Percentiles rank a stretch among this genome's conserved stretches.
These are phyloP conservation scores for Pelobates cultripes DNA, from an alignment of 2,797 vertebrate genomes.

Conservation along the genomic window DNA sequence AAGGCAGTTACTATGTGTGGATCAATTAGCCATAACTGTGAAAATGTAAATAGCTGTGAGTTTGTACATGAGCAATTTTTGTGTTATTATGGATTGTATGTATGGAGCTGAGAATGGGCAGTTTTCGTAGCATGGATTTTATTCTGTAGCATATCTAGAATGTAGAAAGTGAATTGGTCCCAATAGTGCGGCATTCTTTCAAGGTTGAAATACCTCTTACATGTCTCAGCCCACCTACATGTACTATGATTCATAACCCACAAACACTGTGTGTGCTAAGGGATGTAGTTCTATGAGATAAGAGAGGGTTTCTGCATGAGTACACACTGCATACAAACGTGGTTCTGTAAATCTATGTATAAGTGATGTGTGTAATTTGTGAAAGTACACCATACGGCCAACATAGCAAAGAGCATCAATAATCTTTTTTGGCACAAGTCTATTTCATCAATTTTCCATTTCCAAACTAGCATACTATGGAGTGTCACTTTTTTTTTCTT, in stretches of 20 bases:
- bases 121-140: too few relatives aligned
- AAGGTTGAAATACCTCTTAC: background rate
- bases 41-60: background rate
- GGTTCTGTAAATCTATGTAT: background rate
- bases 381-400: constrained; percentile 4
- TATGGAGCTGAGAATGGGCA: too few relatives aligned
- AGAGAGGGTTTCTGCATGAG: background rate
- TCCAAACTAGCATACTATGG: background rate
- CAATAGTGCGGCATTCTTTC: background rate
- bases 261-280: background rate
- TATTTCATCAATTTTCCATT: background rate
- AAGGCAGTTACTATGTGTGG: background rate
- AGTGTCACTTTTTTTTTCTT: background rate
- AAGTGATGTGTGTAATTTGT: constrained; percentile 15
- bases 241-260: background rate
- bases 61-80: too few relatives aligned
- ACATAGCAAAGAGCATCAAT: background rate
- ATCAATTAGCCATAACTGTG: background rate
- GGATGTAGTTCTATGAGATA: background rate
- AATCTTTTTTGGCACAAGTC: background rate
- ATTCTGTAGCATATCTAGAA: too few relatives aligned
- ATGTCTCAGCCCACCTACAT: background rate
- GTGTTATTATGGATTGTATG: too few relatives aligned
- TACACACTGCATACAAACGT: background rate
- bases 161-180: constrained; percentile 10